Base-by-base conservation (phyloP, 2,888 invertebrate genomes). In the Lasioglossum marginatum region DNA sequence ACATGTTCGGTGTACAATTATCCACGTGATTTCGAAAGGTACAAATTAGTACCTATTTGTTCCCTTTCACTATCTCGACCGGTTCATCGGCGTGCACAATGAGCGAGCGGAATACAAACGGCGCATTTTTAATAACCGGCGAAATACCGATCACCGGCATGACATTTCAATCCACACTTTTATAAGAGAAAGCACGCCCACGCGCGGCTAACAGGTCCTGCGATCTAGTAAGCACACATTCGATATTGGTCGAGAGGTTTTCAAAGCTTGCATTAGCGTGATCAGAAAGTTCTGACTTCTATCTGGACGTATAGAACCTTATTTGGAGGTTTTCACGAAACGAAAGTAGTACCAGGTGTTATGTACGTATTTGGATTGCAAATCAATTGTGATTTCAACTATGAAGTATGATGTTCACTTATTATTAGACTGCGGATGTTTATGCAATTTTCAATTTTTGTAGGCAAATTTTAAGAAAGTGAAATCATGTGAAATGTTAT, bases 91-190 rank as follows among this genome's bases (percentile, higher is more conserved):
- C 63, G 81, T 52, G 77, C 34, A 81, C 77, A 81, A 82, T 76
- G 63, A 63, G 37, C 77, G 86, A 75, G 52, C 72, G 48, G 76
- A 74, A 74, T 81, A 88, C 86, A 86, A 86, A 68, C 77, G 88
- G 71, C 37, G 66, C 66, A 82, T 74, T 87, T 88, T 89, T 82
- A 81, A 77, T 81, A 82, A 88, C 73, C 70, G 31, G 75, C 77
- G 82, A 87, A 90, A 89, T 82, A 84, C 82, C 82, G 82, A 40
- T 70, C 75, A 77, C 72, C 45, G 70, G 77, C 81, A 82, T 89
- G 86, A 86, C 91, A 89, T 91, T 90, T 90, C 89, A 83, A 86
- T 86, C 79, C 48, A 37, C 77, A 82, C 63, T 86, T 86, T 87
- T 79, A 81, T 72, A 76, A 79, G 79, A 84, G 84, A 87, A 79